Evolutionary conservation across 2,888 invertebrate genomes (phyloP), one percentile per base, ranked within the genome.

Genomic region (Eledona agricola): DNA sequence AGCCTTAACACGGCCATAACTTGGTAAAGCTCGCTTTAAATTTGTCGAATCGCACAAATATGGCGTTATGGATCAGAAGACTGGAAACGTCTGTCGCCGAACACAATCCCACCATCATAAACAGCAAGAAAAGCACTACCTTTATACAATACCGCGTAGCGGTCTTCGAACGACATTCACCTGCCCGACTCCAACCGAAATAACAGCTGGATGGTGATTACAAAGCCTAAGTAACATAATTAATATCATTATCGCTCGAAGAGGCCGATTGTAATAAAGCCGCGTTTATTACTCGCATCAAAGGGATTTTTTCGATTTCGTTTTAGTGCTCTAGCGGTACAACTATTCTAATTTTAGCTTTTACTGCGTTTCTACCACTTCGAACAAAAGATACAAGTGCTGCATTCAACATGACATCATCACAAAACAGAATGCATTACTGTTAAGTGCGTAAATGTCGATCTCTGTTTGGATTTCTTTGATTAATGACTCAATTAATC

Each of bases 401-500:
- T n/a, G 38, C 35, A 9, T 32, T 9, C 17, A 16, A 23, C 6
- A 38, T 38, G 38, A 38, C 38, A 38, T 38, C 38, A 38, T 38
- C 38, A 38, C 25, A 10, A 6, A 35, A 20, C 12, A 12, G 7
- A 35, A 20, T 38, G 20, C 13, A 23, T 43, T 32, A 31, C 13
- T 38, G 11, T n/a, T 20, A 35, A 22, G 38, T 25, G 25, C 26
- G 38, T 38, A 25, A 40, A 40, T 28, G 40, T 19, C 28, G 19
- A 4, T 13, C n/a, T 12, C 10, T 26, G 1, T 17, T 15, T 25
- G 23, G 23, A 16, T 16, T 43, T 43, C 22, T 31, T 31, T 43
- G 43, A 43, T 43, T 43, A 43, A 43, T 16, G 43, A 43, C 5
- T 5, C 19, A 19, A 19, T 19, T 5, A 19, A 19, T 4, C 5